These are phyloP conservation scores for Charadrius vociferus DNA, from an alignment of 2,113 vertebrate genomes.

Conservation along the genomic window DNA sequence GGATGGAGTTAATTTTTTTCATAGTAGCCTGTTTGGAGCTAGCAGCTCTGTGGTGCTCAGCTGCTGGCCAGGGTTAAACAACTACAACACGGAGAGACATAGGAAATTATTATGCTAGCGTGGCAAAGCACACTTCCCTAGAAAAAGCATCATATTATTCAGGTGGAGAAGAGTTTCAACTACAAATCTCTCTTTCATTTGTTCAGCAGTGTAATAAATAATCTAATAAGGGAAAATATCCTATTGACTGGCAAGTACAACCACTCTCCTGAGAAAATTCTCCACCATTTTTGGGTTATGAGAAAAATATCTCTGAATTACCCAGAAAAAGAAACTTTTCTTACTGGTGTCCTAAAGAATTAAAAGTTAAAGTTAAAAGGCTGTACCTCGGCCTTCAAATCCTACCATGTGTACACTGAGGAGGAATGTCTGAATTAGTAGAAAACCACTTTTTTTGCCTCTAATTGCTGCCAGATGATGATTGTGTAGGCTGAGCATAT, in stretches of 20 bases:
- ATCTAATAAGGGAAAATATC: not conserved
- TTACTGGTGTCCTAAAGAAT: not conserved
- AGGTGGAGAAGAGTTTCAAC: not conserved
- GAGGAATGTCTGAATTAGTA: not conserved
- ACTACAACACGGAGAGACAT: not conserved
- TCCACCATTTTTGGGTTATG: not conserved
- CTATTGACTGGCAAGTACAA: not conserved
- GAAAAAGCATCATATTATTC: not conserved
- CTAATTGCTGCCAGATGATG: not conserved
- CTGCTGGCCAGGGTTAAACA: not conserved
- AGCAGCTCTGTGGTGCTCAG: not conserved
- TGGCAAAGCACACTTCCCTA: not conserved
- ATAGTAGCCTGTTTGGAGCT: not conserved
- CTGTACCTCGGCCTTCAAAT: not conserved
- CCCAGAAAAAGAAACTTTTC: not conserved
- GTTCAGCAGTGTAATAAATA: not conserved
- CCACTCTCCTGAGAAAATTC: not conserved
- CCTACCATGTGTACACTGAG: not conserved
- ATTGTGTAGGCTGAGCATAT: not conserved
- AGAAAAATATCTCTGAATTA: not conserved
- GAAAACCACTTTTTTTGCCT: not conserved
- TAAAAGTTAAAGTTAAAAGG: not conserved
- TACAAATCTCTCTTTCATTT: not conserved
- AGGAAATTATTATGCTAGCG: not conserved
- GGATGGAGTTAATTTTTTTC: not conserved